phyloP scores from a whole-genome alignment of 2,113 vertebrate genomes.

The Monarcha castaneiventris region DNA sequence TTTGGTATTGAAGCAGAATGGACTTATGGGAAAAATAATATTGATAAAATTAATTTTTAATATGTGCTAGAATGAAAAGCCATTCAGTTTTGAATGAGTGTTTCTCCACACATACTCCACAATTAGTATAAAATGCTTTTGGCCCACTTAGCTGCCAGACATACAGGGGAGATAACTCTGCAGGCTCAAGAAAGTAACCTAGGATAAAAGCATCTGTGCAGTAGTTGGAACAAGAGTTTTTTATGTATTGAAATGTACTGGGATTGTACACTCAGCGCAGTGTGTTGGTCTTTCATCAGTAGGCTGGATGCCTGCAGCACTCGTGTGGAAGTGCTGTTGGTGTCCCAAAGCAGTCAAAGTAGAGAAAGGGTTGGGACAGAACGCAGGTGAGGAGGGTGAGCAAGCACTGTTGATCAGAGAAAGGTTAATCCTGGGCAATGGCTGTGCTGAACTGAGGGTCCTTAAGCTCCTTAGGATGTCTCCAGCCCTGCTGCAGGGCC shows the following conservation, averaged over 20 bases:
- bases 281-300: neutral
- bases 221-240: neutral
- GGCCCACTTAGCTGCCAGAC: neutral
- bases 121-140: neutral
- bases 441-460: neutral
- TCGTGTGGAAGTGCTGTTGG: too few relatives aligned
- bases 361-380: neutral
- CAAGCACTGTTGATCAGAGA: neutral
- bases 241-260: neutral
- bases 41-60: neutral
- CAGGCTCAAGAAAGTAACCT: neutral
- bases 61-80: neutral
- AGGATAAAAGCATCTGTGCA: neutral
- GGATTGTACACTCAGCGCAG: neutral
- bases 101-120: neutral
- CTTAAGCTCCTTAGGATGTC: neutral
- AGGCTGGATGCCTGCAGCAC: neutral
- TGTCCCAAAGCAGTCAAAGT: neutral
- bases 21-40: neutral
- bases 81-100: neutral
- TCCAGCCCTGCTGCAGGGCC: neutral
- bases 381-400: neutral
- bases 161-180: neutral
- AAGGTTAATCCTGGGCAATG: too few relatives aligned
- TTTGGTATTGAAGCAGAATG: neutral